Evolutionary conservation across 2,797 vertebrate species (phyloP).

Genomic region (Meriones psammophilus): DNA sequence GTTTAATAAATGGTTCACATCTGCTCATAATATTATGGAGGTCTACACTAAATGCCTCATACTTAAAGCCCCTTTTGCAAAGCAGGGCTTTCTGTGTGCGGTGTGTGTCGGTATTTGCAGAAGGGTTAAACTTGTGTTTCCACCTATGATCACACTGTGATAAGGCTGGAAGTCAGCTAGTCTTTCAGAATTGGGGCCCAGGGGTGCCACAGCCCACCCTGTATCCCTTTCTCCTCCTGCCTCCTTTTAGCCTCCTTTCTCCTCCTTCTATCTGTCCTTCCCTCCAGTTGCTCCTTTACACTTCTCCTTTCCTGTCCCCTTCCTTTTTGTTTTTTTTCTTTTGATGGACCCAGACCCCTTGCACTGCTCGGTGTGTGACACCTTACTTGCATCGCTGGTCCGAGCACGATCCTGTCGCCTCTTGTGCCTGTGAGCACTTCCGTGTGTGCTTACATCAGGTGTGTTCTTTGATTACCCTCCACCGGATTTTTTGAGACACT

Average conservation of each 20-base stretch:
- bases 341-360: not conserved
- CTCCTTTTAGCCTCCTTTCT: too few species aligned
- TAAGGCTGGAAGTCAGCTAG: not conserved
- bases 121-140: constrained; percentile 26
- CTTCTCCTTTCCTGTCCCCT: not conserved
- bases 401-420: too few species aligned
- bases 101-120: constrained; percentile 35
- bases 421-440: too few species aligned
- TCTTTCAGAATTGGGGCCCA: not conserved
- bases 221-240: rapidly evolving
- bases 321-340: not conserved
- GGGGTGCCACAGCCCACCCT: not conserved
- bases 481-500: not conserved
- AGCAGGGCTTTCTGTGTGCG: constrained; percentile 65
- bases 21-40: constrained; percentile 78
- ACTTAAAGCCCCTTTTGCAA: constrained; percentile 54
- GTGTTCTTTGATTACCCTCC: not conserved
- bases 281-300: too few species aligned
- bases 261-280: rapidly evolving
- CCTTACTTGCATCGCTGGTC: too few species aligned
- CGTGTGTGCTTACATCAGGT: not conserved
- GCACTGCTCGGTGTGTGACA: not conserved
- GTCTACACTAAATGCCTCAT: constrained; percentile 65
- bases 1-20: constrained; percentile 83
- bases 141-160: not conserved